Base-by-base conservation (phyloP, 2,797 vertebrate genomes). In the Tangara arthus region DNA sequence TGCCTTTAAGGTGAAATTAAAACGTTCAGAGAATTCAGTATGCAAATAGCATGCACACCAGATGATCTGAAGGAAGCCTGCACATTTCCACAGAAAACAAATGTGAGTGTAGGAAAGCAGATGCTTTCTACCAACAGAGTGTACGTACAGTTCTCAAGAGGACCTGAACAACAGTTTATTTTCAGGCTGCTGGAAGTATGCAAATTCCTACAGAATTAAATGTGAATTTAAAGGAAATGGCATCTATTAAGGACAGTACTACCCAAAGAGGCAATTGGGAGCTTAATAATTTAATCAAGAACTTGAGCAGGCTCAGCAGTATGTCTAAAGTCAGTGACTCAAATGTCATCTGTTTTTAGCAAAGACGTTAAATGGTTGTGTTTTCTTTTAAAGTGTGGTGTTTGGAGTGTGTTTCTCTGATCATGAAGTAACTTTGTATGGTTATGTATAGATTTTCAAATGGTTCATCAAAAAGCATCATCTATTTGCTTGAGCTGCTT, bases 101-200 rank as follows among this genome's bases (percentile, higher is more conserved):
- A 96, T 96, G 93, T 93, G 95, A 97, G 90, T 82, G 89, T 93
- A 88, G 93, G 91, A 96, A 97, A 97, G 92, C 97, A 97, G 97
- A 97, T 97, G 97, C 95, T 97, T 97, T 95, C 93, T 87, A 97
- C 96, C 89, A 94, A 75, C 84, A 77, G 83, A 92, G 69, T 96
- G 92, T 97, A 93, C 88, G 52, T 96, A 78, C 91, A 92, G 95
- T 95, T 96, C 96, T 97, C 96, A 94, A 95, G 96, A 96, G 95
- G 63, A 96, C 86, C 88, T 89, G 91, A 96, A 79, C 83, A 95
- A 90, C 94, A 97, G 83, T 97, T 97, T 97, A 91, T 97, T 95
- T 97, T 96, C 94, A 95, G 94, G 73, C 90, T 96, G 90, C 83
- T 95, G 88, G 81, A 97, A 97, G 82, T 95, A 96, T 94, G 73